Conservation (phyloP, 2,888 invertebrate species). For the Antheraea assamensis region DNA sequence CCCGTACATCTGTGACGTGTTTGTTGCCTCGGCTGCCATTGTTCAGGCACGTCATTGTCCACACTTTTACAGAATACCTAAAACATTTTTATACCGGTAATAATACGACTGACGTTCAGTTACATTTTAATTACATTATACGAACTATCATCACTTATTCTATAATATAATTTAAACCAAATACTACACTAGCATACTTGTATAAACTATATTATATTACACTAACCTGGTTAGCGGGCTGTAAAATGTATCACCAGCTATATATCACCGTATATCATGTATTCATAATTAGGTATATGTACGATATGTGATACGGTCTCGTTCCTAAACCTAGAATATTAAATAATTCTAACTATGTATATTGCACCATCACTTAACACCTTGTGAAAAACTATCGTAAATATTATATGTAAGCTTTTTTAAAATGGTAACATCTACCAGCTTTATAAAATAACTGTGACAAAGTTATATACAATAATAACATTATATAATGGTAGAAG, state of each 20-base stretch:
- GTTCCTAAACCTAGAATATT: background rate
- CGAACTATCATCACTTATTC: too few species aligned
- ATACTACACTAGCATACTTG: too few species aligned
- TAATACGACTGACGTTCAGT: background rate
- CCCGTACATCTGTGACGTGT: slow-evolving; percentile 58
- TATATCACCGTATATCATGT: too few species aligned
- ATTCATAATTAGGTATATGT: too few species aligned
- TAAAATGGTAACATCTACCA: too few species aligned
- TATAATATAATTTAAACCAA: too few species aligned
- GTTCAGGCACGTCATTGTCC: slow-evolving; percentile 22
- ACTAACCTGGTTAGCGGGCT: too few species aligned
- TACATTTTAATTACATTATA: too few species aligned
- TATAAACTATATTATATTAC: too few species aligned
- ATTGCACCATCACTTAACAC: background rate
- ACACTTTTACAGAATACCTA: slow-evolving; percentile 17
- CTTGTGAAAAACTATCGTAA: background rate
- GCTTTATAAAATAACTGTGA: too few species aligned
- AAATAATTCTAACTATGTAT: background rate
- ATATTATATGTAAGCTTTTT: too few species aligned
- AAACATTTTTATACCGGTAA: background rate
- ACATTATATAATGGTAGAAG: background rate
- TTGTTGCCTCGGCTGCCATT: slow-evolving; percentile 27
- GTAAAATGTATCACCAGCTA: too few species aligned
- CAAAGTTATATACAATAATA: background rate
- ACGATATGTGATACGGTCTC: background rate